Evolutionary conservation across 2,888 invertebrate species (phyloP).

Genomic region (Cerastis leucographa): DNA sequence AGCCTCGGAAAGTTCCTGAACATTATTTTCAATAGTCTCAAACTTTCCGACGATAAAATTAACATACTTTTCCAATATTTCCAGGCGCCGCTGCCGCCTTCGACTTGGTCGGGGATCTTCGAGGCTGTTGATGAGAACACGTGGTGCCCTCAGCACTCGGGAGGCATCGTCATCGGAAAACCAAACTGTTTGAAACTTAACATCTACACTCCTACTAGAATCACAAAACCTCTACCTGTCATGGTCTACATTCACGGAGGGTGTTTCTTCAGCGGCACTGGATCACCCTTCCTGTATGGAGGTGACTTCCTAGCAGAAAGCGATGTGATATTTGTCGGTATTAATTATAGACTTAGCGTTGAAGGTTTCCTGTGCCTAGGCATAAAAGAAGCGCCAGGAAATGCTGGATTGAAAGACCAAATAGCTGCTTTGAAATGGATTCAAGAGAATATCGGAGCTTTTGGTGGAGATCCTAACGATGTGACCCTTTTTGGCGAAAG

Average conservation of each 20-base stretch:
- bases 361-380: conserved; percentile 92
- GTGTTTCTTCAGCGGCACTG: conserved; percentile 91
- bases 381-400: conserved; percentile 92
- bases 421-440: conserved; percentile 86
- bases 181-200: conserved; percentile 85
- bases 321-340: conserved; percentile 90
- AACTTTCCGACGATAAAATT: conserved; percentile 51
- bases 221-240: conserved; percentile 84
- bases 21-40: conserved; percentile 53
- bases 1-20: conserved; percentile 46
- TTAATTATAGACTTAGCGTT: conserved; percentile 91
- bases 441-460: conserved; percentile 81
- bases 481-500: conserved; percentile 88
- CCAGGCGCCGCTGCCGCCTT: conserved; percentile 85
- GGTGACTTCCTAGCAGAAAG: conserved; percentile 91
- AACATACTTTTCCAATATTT: conserved; percentile 65
- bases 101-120: conserved; percentile 83
- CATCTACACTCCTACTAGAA: conserved; percentile 79
- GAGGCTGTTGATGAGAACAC: conserved; percentile 84
- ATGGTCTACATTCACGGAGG: conserved; percentile 93
- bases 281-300: conserved; percentile 91
- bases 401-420: conserved; percentile 91
- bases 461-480: conserved; percentile 84
- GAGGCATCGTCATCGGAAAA: conserved; percentile 78
- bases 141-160: conserved; percentile 82